Conservation (phyloP, 2,797 vertebrate species). For the Poeciliopsis paucimaculata region DNA sequence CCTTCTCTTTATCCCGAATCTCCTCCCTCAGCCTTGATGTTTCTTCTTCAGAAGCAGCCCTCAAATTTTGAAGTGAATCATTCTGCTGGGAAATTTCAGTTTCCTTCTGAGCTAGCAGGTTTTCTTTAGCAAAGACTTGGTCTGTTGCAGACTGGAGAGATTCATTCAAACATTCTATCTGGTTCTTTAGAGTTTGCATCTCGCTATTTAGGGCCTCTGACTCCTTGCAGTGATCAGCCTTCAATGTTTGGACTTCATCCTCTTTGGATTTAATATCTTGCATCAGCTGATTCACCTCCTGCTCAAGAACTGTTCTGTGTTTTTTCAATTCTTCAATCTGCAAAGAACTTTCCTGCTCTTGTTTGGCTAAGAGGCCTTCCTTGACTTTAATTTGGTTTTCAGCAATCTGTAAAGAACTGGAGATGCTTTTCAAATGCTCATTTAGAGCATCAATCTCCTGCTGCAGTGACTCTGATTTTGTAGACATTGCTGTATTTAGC, state of each 20-base stretch:
- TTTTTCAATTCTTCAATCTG: slow-evolving; percentile 28
- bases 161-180: slow-evolving; percentile 39
- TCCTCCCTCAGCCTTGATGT: slow-evolving; percentile 41
- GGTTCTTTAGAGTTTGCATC: slow-evolving; percentile 41
- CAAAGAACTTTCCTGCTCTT: slow-evolving; percentile 37
- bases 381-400: slow-evolving; percentile 51
- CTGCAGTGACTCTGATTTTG: slow-evolving; percentile 26
- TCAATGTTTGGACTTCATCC: neutral
- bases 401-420: slow-evolving; percentile 27
- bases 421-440: slow-evolving; percentile 18
- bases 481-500: slow-evolving; percentile 27
- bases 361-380: slow-evolving; percentile 35
- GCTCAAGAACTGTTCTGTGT: slow-evolving; percentile 19
- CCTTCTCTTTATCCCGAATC: slow-evolving; percentile 55
- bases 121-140: slow-evolving; percentile 58
- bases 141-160: slow-evolving; percentile 44
- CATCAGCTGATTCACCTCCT: slow-evolving; percentile 26
- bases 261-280: slow-evolving; percentile 46
- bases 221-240: slow-evolving; percentile 22
- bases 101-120: slow-evolving; percentile 52
- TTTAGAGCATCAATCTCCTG: slow-evolving; percentile 40
- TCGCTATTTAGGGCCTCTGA: slow-evolving; percentile 43
- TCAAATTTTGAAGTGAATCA: slow-evolving; percentile 19
- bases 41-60: slow-evolving; percentile 62
- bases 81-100: slow-evolving; percentile 51